phyloP scores from a whole-genome alignment of 35 echinoderm and acorn worm species.

The Strongylocentrotus purpuratus region DNA sequence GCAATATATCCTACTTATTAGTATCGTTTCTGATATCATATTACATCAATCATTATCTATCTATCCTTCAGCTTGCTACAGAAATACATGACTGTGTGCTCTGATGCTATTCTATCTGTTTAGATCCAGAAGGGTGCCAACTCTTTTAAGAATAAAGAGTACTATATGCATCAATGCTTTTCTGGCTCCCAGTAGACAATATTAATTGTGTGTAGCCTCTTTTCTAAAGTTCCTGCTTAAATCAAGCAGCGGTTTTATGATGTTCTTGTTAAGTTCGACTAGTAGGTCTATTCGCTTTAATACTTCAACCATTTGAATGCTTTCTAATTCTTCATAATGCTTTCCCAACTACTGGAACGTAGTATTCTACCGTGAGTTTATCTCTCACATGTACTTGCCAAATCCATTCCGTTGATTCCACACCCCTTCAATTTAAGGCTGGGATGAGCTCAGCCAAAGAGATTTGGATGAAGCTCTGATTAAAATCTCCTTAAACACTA shows the following conservation, averaged over 20 bases:
- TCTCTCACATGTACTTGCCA: not conserved
- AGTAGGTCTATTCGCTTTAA: not conserved
- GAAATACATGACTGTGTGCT: not conserved
- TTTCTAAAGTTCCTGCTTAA: not conserved
- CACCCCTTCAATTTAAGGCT: not conserved
- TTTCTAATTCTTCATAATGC: not conserved
- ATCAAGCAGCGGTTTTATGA: not conserved
- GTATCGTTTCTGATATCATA: not conserved
- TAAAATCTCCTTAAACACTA: conserved; percentile 15
- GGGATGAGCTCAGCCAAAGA: not conserved
- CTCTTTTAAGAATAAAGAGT: not conserved
- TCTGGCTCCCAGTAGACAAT: not conserved
- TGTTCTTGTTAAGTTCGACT: not conserved
- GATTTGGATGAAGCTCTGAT: not conserved
- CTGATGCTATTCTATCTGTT: not conserved
- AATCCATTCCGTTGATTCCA: not conserved
- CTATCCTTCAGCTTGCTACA: not conserved
- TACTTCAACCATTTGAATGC: not conserved
- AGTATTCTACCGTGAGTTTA: not conserved
- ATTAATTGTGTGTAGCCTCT: not conserved
- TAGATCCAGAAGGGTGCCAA: not conserved
- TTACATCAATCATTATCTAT: not conserved
- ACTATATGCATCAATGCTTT: not conserved
- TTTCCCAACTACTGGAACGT: not conserved
- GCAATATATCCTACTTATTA: not conserved